Conservation (phyloP, 2,113 vertebrate species). For the Ammodytes dubius region DNA sequence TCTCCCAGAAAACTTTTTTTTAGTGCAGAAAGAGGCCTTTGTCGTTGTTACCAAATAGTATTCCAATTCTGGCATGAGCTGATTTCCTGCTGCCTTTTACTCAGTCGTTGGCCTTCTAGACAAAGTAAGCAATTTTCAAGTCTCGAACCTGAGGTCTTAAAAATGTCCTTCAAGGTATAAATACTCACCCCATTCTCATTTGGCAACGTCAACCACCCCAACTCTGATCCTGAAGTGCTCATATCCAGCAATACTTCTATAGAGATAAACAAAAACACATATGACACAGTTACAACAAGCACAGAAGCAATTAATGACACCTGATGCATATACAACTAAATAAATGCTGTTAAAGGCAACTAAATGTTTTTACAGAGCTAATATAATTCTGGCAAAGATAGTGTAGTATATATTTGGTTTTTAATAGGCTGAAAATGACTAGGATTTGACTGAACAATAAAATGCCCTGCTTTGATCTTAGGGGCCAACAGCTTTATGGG, state of each 20-base stretch:
- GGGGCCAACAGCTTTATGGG: slow-evolving; percentile 61
- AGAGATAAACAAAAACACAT: slow-evolving; percentile 42
- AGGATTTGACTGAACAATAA: slow-evolving; percentile 25
- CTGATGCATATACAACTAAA: background rate
- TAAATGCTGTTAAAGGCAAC: background rate
- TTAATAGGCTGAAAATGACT: background rate
- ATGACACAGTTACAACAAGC: background rate
- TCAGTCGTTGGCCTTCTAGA: background rate
- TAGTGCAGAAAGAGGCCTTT: slow-evolving; percentile 26
- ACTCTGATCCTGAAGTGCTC: slow-evolving; percentile 90
- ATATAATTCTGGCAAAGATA: background rate
- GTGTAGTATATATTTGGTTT: background rate
- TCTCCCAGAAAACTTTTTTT: slow-evolving; percentile 52
- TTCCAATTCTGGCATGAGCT: slow-evolving; percentile 22
- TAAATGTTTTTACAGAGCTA: background rate
- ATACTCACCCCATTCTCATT: slow-evolving; percentile 92
- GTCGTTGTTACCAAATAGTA: slow-evolving; percentile 33
- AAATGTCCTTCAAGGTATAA: slow-evolving; percentile 72
- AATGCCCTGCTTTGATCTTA: slow-evolving; percentile 42
- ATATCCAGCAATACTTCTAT: slow-evolving; percentile 95
- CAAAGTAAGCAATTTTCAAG: slow-evolving; percentile 23
- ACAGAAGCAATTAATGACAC: slow-evolving; percentile 8
- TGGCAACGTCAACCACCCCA: slow-evolving; percentile 94
- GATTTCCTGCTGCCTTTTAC: background rate
- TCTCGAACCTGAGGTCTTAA: slow-evolving; percentile 59